phyloP scores from a whole-genome alignment of 2,113 vertebrate genomes.

The Shinisaurus crocodilurus region DNA sequence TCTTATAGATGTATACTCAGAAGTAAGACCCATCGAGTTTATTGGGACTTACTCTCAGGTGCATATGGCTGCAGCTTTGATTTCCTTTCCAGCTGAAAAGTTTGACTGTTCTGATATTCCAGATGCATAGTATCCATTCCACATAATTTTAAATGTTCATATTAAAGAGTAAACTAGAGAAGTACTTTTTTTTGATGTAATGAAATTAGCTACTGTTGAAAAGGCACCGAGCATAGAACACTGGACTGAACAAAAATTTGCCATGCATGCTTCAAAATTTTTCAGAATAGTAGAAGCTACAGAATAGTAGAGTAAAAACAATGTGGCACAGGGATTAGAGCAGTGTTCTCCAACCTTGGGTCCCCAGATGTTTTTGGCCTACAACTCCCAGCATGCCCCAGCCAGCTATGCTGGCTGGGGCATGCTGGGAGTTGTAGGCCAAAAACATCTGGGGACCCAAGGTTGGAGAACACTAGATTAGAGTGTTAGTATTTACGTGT shows the following conservation, averaged over 20 bases:
- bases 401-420: no score
- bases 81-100: background rate
- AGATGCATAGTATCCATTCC: background rate
- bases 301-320: background rate
- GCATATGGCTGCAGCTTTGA: background rate
- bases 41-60: no score
- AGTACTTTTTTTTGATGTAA: background rate
- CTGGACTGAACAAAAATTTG: background rate
- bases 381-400: no score
- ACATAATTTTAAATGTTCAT: background rate
- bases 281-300: no score
- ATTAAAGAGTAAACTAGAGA: background rate
- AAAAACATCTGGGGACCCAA: no score
- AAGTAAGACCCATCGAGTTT: no score
- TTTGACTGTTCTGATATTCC: accelerated
- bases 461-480: no score
- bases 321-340: background rate
- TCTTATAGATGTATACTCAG: no score
- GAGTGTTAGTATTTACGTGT: background rate
- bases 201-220: background rate
- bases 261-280: background rate
- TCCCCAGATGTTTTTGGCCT: no score
- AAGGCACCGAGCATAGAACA: background rate
- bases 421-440: no score
- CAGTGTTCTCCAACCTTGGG: no score